Conservation (phyloP, 2,888 invertebrate genomes). For the Vandiemenella viatica region DNA sequence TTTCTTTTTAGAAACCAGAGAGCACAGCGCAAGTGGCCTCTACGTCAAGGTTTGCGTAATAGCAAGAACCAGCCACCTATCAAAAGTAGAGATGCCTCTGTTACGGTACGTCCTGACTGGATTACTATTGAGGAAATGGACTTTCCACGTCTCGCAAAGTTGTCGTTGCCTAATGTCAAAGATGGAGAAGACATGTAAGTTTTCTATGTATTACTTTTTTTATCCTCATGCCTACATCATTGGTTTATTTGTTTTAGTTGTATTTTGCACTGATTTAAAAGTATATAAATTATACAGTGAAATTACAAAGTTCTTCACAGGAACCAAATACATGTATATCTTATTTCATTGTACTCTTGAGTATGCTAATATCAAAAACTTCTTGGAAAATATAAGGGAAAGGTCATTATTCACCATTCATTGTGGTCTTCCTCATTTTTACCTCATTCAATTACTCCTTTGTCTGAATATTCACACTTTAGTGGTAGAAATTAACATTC, state of each 20-base stretch:
- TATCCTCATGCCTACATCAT: neutral
- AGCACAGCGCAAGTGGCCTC: slow-evolving; percentile 55
- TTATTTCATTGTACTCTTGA: too few species aligned
- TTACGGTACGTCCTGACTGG: slow-evolving; percentile 93
- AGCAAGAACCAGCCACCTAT: slow-evolving; percentile 56
- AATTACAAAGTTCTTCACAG: too few species aligned
- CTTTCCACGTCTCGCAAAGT: slow-evolving; percentile 83
- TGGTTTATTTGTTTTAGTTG: neutral
- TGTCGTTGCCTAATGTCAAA: slow-evolving; percentile 80
- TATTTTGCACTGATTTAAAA: neutral
- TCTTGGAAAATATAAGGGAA: too few species aligned
- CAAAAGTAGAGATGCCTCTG: slow-evolving; percentile 91
- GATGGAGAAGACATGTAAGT: slow-evolving; percentile 49
- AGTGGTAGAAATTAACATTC: too few species aligned
- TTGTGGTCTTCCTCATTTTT: too few species aligned
- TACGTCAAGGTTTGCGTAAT: slow-evolving; percentile 42
- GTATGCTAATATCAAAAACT: too few species aligned
- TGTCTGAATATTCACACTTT: too few species aligned
- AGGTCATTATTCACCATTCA: too few species aligned
- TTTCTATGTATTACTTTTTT: neutral
- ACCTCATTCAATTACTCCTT: too few species aligned
- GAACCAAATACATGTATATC: too few species aligned
- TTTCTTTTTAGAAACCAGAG: slow-evolving; percentile 20
- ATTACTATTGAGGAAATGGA: slow-evolving; percentile 96
- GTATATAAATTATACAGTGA: neutral